Base-by-base conservation (phyloP, 2,113 vertebrate species). In the Panurus biarmicus region DNA sequence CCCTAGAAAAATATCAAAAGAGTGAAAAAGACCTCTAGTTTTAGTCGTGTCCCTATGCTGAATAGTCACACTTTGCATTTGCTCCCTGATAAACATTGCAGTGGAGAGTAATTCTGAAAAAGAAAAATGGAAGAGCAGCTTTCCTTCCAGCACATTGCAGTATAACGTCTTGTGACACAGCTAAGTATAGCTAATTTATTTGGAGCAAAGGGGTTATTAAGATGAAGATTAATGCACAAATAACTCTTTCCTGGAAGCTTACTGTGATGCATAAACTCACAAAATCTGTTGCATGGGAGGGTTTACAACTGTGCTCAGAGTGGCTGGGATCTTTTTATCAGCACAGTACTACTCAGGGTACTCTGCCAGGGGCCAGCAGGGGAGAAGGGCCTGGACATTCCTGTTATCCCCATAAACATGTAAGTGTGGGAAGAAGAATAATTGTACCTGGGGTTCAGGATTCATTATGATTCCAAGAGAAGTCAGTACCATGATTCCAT, bases 231-330 rank as follows among this genome's bases (percentile, higher is more conserved):
- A 95, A 92, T 90, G n/a, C 78, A 80, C 56, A 92, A 88, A 95
- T 93, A 94, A 73, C 80, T 91, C 82, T 94, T 87, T 94, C 86
- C 90, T 94, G 58, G 86, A 96, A 79, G 78, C 75, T 89, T 95
- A 64, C 53, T 82, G 26, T 74, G 80, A 62, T 92, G 85, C 91
- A 84, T 87, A 79, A 86, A 88, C 85, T 94, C 70, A 47, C 66
- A 76, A 74, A 94, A 82, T 65, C 86, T 91, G 85, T 86, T 94
- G 77, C 47, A 70, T 65, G 60, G 80, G 40, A 87, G 45, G 42
- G 54, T 91, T 96, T 89, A 79, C 29, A 73, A 42, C 61, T 60
- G 12, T 58, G 53, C 38, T 84, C 64, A 33, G n/a, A 8, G 38
- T 85, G 40, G 35, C 85, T 74, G 48, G 64, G 90, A 69, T 85